These are phyloP conservation scores for Chalcis sispes DNA, from an alignment of 2,888 invertebrate species.

Conservation along the genomic window DNA sequence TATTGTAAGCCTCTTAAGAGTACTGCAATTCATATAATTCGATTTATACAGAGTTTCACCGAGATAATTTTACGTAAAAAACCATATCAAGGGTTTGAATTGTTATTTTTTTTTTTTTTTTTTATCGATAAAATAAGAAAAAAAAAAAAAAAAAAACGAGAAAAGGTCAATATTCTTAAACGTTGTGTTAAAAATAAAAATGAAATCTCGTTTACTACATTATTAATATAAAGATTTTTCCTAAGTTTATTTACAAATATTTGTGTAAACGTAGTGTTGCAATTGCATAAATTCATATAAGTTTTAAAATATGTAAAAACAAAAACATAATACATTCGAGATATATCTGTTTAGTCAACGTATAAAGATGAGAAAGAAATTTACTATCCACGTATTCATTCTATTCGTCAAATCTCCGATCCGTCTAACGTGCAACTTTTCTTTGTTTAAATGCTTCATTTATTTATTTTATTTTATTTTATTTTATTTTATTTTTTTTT, in stretches of 20 bases:
- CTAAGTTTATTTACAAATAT: constrained; percentile 43
- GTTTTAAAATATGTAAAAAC: neutral
- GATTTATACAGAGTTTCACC: constrained; percentile 45
- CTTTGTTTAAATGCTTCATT: constrained; percentile 49
- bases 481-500: too few relatives aligned
- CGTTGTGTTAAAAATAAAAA: constrained; percentile 33
- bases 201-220: constrained; percentile 40
- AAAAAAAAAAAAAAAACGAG: neutral
- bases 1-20: constrained; percentile 1
- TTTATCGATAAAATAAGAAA: too few relatives aligned
- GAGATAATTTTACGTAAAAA: constrained; percentile 24
- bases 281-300: constrained; percentile 3
- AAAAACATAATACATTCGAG: constrained; percentile 20
- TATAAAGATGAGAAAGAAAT: constrained; percentile 37
- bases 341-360: too few relatives aligned
- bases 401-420: constrained; percentile 28
- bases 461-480: constrained; percentile 22
- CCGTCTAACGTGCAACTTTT: constrained; percentile 48
- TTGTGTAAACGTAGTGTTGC: constrained; percentile 1
- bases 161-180: too few relatives aligned
- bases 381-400: constrained; percentile 54
- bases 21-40: constrained; percentile 30
- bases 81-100: constrained; percentile 12
- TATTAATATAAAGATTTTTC: constrained; percentile 47
- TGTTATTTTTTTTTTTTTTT: neutral